phyloP scores from a whole-genome alignment of 2,888 invertebrate species.

The Myathropa florea region DNA sequence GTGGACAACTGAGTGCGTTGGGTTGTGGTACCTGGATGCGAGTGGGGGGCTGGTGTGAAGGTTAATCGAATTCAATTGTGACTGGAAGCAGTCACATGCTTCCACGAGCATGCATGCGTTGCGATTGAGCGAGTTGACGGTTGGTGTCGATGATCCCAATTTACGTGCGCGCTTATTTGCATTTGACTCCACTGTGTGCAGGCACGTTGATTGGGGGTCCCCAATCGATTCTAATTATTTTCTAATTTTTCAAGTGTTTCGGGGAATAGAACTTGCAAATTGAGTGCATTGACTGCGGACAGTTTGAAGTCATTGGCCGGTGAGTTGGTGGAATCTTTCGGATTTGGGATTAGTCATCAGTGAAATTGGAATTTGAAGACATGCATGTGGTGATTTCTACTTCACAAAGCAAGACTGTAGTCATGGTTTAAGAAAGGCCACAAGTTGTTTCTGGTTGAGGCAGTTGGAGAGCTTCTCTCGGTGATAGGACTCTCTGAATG shows the following conservation, averaged over 20 bases:
- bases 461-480: no score
- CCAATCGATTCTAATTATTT: constrained; percentile 55
- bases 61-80: constrained; percentile 44
- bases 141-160: constrained; percentile 51
- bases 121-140: not conserved
- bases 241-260: constrained; percentile 55
- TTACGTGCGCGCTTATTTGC: constrained; percentile 38
- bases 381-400: no score
- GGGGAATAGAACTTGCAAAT: constrained; percentile 4
- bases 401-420: no score
- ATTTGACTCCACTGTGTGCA: not conserved
- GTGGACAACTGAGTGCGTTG: not conserved
- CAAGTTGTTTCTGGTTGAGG: no score
- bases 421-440: no score
- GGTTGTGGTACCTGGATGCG: not conserved
- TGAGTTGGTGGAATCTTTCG: not conserved
- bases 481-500: no score
- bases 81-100: not conserved
- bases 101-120: not conserved
- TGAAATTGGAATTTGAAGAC: no score
- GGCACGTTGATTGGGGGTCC: not conserved
- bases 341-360: no score
- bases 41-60: not conserved
- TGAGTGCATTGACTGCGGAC: constrained; percentile 14
- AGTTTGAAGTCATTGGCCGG: not conserved